Conservation (phyloP, 2,888 invertebrate species). For the Dynastes maya region DNA sequence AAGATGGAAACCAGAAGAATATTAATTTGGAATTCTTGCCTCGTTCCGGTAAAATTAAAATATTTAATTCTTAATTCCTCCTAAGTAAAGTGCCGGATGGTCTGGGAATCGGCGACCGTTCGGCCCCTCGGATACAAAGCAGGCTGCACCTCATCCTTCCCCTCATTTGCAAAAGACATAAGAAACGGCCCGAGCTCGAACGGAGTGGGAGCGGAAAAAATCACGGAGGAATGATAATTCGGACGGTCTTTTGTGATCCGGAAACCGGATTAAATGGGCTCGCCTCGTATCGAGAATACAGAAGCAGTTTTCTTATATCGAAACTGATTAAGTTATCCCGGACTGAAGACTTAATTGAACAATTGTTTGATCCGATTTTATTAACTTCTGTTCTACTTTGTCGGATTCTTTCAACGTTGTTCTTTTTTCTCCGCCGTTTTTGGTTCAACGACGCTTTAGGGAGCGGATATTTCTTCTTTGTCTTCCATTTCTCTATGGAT, state of each 20-base stretch:
- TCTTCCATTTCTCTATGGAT: neutral
- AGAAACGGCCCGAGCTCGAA: constrained; percentile 10
- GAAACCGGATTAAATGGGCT: constrained; percentile 57
- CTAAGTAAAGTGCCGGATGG: constrained; percentile 32
- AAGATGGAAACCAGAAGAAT: constrained; percentile 16
- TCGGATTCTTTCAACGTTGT: constrained; percentile 55
- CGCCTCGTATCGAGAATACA: constrained; percentile 58
- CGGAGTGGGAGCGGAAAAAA: constrained; percentile 38
- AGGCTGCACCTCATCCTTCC: neutral
- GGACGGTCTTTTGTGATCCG: constrained; percentile 55
- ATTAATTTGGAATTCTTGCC: constrained; percentile 41
- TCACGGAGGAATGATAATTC: constrained; percentile 56
- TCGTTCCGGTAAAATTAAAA: constrained; percentile 59
- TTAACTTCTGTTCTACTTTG: constrained; percentile 65
- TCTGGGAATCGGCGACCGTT: constrained; percentile 7
- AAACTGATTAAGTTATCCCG: constrained; percentile 52
- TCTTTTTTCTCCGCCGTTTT: constrained; percentile 11
- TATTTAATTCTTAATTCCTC: constrained; percentile 61
- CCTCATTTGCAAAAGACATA: constrained; percentile 38
- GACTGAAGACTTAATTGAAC: constrained; percentile 66
- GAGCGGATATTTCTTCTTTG: neutral
- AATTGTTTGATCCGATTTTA: constrained; percentile 68
- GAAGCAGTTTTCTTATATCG: constrained; percentile 53
- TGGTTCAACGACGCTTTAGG: neutral
- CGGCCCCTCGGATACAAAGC: neutral